Evolutionary conservation across 2,113 vertebrate genomes (phyloP).

Genomic region (Percopsis transmontana): DNA sequence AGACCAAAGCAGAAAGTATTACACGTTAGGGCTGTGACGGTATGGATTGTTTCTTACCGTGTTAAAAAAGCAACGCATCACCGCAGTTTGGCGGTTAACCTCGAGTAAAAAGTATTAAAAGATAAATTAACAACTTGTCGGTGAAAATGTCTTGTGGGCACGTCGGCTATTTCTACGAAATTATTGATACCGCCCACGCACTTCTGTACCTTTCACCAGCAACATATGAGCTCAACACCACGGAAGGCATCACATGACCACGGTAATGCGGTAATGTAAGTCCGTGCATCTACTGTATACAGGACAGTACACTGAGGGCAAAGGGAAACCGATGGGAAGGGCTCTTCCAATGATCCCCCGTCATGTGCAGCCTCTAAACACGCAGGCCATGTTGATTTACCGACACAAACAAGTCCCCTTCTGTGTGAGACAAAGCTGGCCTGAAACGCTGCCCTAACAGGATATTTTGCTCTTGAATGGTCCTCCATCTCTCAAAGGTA

Average conservation of each 20-base stretch:
- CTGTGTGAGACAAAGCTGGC: conserved; percentile 51
- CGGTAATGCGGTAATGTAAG: conserved; percentile 20
- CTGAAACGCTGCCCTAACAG: conserved; percentile 57
- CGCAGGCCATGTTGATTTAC: conserved; percentile 64
- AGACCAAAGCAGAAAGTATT: conserved; percentile 20
- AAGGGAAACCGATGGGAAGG: conserved; percentile 51
- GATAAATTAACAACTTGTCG: no score
- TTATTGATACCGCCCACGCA: no score
- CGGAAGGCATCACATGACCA: no score
- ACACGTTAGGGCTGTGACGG: no score
- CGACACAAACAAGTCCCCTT: conserved; percentile 66
- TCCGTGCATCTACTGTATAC: conserved; percentile 36
- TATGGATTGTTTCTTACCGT: conserved; percentile 23
- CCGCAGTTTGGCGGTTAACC: no score
- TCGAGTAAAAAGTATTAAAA: no score
- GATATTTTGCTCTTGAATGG: conserved; percentile 61
- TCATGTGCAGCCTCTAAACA: conserved; percentile 46
- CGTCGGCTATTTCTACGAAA: no score
- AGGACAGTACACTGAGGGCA: conserved; percentile 33
- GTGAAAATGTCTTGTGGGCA: no score
- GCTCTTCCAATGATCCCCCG: conserved; percentile 52
- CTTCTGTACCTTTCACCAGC: no score
- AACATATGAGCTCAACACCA: no score
- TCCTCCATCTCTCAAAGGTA: conserved; percentile 74
- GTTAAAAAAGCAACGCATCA: no score